Evolutionary conservation across 2,888 invertebrate species (phyloP).

Genomic region (Gari tellinella): DNA sequence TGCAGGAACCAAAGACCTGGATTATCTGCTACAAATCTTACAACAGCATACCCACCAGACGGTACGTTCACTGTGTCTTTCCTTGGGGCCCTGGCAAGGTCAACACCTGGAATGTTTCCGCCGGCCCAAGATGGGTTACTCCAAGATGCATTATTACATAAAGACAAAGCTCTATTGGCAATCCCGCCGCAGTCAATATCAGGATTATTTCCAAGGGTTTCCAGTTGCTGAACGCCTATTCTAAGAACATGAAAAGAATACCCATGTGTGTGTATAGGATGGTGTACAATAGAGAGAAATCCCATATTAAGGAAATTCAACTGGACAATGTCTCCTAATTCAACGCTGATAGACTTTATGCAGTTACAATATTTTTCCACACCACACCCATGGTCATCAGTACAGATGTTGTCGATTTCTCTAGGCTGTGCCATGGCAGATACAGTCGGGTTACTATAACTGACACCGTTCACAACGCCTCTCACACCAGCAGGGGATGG

Average conservation of each 20-base stretch:
- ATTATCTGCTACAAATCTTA: slow-evolving; percentile 75
- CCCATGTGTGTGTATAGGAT: slow-evolving; percentile 78
- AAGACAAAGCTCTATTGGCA: no score
- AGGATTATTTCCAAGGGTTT: no score
- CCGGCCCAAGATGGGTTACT: slow-evolving; percentile 61
- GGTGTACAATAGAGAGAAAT: slow-evolving; percentile 54
- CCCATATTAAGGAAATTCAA: slow-evolving; percentile 69
- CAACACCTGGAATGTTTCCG: slow-evolving; percentile 61
- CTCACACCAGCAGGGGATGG: slow-evolving; percentile 22
- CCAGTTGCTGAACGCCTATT: no score
- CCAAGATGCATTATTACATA: no score
- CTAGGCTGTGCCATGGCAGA: slow-evolving; percentile 62
- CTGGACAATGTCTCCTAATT: slow-evolving; percentile 64
- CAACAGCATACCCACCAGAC: slow-evolving; percentile 75
- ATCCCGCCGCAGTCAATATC: no score
- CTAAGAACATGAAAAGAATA: no score
- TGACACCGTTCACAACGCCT: slow-evolving; percentile 59
- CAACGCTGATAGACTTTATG: no score
- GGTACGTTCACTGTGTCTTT: slow-evolving; percentile 78
- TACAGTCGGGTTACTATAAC: slow-evolving; percentile 41
- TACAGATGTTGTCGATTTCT: slow-evolving; percentile 55
- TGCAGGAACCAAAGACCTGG: slow-evolving; percentile 78
- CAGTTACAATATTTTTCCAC: slow-evolving; percentile 62
- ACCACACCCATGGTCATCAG: slow-evolving; percentile 40
- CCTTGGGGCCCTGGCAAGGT: slow-evolving; percentile 60